A percentile compares a stretch with the other conserved stretches of the same genome.
These are phyloP conservation scores for Carpatolechia fugitivella DNA, from an alignment of 2,888 invertebrate genomes.

Conservation along the genomic window DNA sequence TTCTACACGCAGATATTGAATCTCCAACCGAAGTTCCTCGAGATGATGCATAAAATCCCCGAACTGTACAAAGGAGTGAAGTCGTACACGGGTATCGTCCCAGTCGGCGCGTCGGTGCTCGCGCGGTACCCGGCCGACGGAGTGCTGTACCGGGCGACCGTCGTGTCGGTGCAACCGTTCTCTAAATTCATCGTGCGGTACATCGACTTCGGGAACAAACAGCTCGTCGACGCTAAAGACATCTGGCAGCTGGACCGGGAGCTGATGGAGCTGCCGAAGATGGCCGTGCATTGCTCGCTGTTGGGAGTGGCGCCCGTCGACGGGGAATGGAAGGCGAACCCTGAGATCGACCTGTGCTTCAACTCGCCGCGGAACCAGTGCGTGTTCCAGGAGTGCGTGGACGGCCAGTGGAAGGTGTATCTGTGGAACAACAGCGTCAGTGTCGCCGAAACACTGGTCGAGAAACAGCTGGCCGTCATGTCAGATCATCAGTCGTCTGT, in stretches of 20 bases:
- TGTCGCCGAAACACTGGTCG: conserved; percentile 69
- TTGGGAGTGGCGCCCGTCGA: conserved; percentile 79
- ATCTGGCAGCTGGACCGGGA: conserved; percentile 85
- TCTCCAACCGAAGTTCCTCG: conserved; percentile 77
- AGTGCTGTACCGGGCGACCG: conserved; percentile 84
- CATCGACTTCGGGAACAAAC: conserved; percentile 87
- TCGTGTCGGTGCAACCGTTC: conserved; percentile 78
- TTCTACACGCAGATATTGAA: conserved; percentile 83
- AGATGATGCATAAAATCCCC: conserved; percentile 86
- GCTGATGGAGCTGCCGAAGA: conserved; percentile 82
- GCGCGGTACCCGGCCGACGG: conserved; percentile 85
- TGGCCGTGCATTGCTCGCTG: conserved; percentile 85
- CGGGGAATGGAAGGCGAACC: conserved; percentile 78
- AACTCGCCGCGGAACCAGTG: conserved; percentile 80
- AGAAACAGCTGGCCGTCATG: conserved; percentile 65
- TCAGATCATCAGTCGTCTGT: conserved; percentile 60
- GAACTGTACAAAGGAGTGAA: conserved; percentile 80
- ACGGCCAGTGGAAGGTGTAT: conserved; percentile 71
- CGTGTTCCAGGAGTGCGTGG: conserved; percentile 70
- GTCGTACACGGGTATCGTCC: conserved; percentile 56
- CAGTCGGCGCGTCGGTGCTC: conserved; percentile 82
- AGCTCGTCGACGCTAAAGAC: conserved; percentile 80
- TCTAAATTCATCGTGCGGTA: conserved; percentile 84
- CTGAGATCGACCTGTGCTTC: conserved; percentile 80
- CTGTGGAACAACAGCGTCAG: conserved; percentile 68